Conservation (phyloP, 2,797 vertebrate species). For the Nyctalus aviator region DNA sequence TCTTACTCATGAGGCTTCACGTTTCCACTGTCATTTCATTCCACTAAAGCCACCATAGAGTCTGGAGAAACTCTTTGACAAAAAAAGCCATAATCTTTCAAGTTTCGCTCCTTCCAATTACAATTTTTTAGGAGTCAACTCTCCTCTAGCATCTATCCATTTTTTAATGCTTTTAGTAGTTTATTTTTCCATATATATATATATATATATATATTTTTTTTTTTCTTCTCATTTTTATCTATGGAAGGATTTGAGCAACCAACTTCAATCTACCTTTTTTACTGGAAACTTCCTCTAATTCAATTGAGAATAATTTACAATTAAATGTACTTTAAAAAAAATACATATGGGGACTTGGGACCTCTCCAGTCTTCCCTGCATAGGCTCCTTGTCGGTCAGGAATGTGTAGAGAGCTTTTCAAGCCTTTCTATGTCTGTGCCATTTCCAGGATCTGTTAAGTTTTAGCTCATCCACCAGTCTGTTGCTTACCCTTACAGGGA, state of each 20-base stretch:
- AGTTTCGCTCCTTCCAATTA: background rate
- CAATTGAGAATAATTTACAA: slow-evolving; percentile 25
- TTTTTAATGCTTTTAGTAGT: background rate
- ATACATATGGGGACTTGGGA: too few species aligned
- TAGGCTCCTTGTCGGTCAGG: background rate
- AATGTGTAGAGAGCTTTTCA: background rate
- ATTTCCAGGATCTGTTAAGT: background rate
- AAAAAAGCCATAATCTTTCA: background rate
- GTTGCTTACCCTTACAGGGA: background rate
- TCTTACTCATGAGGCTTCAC: background rate
- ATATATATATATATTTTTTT: background rate
- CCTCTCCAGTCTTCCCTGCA: background rate
- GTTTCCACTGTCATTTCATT: background rate
- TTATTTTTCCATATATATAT: background rate
- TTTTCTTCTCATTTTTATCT: background rate
- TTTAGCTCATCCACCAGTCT: background rate
- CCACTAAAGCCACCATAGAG: background rate
- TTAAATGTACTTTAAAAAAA: background rate
- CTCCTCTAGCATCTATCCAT: background rate
- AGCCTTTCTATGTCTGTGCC: background rate
- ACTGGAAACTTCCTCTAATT: slow-evolving; percentile 11
- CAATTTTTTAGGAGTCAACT: background rate
- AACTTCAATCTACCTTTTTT: background rate
- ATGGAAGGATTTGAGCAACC: background rate
- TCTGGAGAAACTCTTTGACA: background rate